Base-by-base conservation (phyloP, 2,797 vertebrate species). In the Pelochelys cantorii region DNA sequence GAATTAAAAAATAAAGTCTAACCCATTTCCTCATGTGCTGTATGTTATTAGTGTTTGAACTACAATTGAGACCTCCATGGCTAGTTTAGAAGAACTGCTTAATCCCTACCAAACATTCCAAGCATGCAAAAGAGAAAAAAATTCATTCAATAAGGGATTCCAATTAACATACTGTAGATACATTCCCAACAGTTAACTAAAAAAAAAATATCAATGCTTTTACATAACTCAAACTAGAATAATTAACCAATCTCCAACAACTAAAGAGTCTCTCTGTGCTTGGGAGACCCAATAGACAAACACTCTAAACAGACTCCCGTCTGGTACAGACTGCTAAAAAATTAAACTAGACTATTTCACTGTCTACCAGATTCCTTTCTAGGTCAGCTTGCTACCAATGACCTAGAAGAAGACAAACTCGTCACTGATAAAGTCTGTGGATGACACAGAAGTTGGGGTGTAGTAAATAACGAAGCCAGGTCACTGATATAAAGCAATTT, bases 181-280 rank as follows among this genome's bases (percentile, higher is more conserved):
- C 3, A 12, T 31, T 60, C 0, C 0, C 12, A n/a, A 85, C 1
- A 4, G 31, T 7, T 55, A 5, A 0, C 1, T 15, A 27, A 55
- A 37, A 74, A 13, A 1, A 3, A 37, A 68, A 14, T 1, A 3
- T 29, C 15, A 29, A 2, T 2, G 27, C 17, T 80, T 83, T 14
- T 48, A 13, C 2, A n/a, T 37, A 31, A 77, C 17, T 89, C 4
- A 0, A 48, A 31, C 3, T 23, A n/a, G 34, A 57, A 57, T 0
- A 23, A 25, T 3, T 4, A 11, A 1, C 2, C 9, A 3, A 7
- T 1, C 2, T 23, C 10, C 11, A 25, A 34, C 5, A 1, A 15
- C 80, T 8, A 42, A 48, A 86, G 59, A 53, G 29, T 18, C 7
- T 37, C 23, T 54, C 11, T 18, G 17, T 17, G 18, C 59, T 57